Conservation (phyloP, 2,113 vertebrate species). For the Junco hyemalis region DNA sequence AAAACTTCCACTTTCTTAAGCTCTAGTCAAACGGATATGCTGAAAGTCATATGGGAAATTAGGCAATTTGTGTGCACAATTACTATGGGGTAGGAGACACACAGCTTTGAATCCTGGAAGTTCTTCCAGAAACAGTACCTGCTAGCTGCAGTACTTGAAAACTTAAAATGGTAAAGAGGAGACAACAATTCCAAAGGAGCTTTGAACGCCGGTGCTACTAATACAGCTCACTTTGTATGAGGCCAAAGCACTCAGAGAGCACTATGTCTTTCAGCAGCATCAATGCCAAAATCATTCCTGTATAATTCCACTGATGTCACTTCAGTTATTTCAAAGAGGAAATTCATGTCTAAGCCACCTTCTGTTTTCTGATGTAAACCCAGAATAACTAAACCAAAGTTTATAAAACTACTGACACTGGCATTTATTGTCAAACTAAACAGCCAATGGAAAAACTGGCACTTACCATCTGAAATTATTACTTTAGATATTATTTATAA, state of each 20-base stretch:
- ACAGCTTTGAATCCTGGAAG: constrained; percentile 16
- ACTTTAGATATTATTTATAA: not conserved
- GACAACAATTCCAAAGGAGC: constrained; percentile 59
- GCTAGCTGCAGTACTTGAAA: constrained; percentile 25
- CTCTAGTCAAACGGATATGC: not conserved
- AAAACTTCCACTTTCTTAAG: constrained; percentile 29
- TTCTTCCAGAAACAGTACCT: constrained; percentile 51
- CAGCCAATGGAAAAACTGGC: constrained; percentile 6
- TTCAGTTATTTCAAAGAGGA: constrained; percentile 57
- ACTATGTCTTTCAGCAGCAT: constrained; percentile 62
- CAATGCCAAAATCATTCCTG: constrained; percentile 64
- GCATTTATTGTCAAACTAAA: constrained; percentile 15
- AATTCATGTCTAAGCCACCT: constrained; percentile 57
- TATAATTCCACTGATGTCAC: constrained; percentile 71
- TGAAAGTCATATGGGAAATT: not conserved
- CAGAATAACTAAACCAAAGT: constrained; percentile 34
- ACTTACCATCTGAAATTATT: constrained; percentile 4
- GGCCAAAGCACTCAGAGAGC: constrained; percentile 66
- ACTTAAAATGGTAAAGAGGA: constrained; percentile 49
- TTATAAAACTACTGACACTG: constrained; percentile 1
- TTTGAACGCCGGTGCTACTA: constrained; percentile 55
- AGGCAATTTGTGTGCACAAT: constrained; percentile 9
- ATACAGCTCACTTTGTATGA: constrained; percentile 65
- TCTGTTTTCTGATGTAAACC: constrained; percentile 55
- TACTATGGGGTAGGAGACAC: not conserved